Evolutionary conservation across 1,140 invertebrate genomes (phyloP).

Genomic region (Bombyx mori): DNA sequence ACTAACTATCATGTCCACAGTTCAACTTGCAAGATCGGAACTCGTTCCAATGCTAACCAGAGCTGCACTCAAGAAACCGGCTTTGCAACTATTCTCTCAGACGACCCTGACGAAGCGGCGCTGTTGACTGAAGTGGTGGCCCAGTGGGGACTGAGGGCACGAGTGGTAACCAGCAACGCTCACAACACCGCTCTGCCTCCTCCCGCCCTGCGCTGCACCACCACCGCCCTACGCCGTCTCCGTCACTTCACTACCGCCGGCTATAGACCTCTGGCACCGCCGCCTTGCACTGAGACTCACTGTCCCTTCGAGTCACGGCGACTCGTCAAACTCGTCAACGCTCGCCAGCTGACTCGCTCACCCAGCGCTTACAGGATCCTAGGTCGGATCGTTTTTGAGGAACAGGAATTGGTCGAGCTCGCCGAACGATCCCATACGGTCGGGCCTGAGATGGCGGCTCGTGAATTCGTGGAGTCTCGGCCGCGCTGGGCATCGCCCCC

Average conservation of each 20-base stretch:
- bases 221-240: constrained; percentile 7
- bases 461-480: constrained; percentile 15
- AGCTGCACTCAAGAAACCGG: too few species aligned
- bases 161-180: not conserved
- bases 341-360: constrained; percentile 7
- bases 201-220: constrained; percentile 14
- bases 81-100: constrained; percentile 28
- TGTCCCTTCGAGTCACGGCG: constrained; percentile 13
- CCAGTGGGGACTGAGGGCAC: not conserved
- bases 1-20: too few species aligned
- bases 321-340: constrained; percentile 13
- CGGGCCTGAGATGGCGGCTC: constrained; percentile 7
- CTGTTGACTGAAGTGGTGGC: constrained; percentile 16
- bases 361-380: constrained; percentile 10
- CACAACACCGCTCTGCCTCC: not conserved
- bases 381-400: constrained; percentile 5
- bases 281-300: constrained; percentile 3
- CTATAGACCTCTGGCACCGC: constrained; percentile 18
- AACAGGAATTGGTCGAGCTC: constrained; percentile 6
- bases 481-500: constrained; percentile 30
- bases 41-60: too few species aligned
- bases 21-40: too few species aligned
- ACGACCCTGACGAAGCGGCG: constrained; percentile 23
- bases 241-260: constrained; percentile 17
- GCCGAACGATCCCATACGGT: constrained; percentile 13